These are phyloP conservation scores for Nasonia vitripennis DNA, from an alignment of 1,140 invertebrate genomes.

Conservation along the genomic window DNA sequence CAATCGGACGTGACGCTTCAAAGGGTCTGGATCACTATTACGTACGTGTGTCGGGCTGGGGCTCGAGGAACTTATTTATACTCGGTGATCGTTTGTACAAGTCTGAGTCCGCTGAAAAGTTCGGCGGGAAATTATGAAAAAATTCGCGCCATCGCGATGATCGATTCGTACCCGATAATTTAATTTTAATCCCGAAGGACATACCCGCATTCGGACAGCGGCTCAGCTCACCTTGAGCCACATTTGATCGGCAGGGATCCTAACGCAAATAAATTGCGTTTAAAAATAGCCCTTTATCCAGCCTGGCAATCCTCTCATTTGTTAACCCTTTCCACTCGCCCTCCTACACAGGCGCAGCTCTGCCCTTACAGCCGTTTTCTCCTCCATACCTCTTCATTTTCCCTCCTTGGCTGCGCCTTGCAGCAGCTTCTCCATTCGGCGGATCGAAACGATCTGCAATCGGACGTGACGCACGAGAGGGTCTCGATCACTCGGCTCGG, in stretches of 20 bases:
- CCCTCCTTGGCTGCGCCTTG: too few relatives aligned
- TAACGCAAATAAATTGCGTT: not conserved
- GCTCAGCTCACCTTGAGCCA: not conserved
- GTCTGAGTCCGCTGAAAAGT: not conserved
- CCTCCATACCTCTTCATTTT: not conserved
- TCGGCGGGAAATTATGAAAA: not conserved
- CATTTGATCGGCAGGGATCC: not conserved
- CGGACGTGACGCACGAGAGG: conserved; percentile 14
- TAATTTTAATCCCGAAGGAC: not conserved
- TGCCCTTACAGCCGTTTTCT: not conserved
- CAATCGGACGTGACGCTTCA: conserved; percentile 11
- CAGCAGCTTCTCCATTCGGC: not conserved
- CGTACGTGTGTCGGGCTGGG: not conserved
- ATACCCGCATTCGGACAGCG: too few relatives aligned
- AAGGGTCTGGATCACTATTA: not conserved
- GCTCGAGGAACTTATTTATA: not conserved
- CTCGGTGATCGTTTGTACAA: not conserved
- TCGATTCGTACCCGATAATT: not conserved
- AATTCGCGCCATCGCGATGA: not conserved
- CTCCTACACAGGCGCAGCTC: not conserved
- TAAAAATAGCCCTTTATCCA: not conserved
- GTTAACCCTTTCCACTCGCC: not conserved
- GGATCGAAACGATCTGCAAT: conserved; percentile 23
- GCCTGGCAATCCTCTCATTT: not conserved
- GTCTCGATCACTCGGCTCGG: not conserved